phyloP scores from a whole-genome alignment of 2,113 vertebrate species.

The Odocoileus hemionus region DNA sequence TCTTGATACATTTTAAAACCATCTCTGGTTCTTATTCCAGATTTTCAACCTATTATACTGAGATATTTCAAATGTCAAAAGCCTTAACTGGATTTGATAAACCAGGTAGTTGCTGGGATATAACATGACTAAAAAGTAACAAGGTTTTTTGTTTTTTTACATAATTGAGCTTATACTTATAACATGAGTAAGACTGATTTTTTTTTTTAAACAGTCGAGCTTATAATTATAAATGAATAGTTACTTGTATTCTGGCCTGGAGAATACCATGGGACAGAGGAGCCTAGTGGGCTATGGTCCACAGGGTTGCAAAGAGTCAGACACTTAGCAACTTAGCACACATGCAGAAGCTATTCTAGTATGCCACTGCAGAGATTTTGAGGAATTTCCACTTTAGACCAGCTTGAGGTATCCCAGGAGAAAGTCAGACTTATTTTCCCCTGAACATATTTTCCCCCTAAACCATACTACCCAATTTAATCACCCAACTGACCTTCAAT shows the following conservation, averaged over 20 bases:
- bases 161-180: background rate
- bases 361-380: background rate
- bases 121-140: background rate
- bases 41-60: background rate
- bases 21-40: background rate
- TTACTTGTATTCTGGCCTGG: background rate
- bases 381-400: background rate
- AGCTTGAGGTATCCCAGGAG: background rate
- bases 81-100: background rate
- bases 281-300: background rate
- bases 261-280: background rate
- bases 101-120: background rate
- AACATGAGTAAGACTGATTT: background rate
- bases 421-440: background rate
- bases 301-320: background rate
- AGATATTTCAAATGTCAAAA: slow-evolving; percentile 19
- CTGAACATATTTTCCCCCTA: background rate
- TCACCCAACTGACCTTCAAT: background rate
- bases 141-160: background rate
- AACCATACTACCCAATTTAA: background rate
- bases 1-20: background rate
- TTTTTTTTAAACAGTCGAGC: background rate
- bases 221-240: background rate
- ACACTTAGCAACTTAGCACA: background rate
- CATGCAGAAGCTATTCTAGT: background rate